Conservation (phyloP, 1,140 invertebrate genomes). For the Drosophila persimilis region DNA sequence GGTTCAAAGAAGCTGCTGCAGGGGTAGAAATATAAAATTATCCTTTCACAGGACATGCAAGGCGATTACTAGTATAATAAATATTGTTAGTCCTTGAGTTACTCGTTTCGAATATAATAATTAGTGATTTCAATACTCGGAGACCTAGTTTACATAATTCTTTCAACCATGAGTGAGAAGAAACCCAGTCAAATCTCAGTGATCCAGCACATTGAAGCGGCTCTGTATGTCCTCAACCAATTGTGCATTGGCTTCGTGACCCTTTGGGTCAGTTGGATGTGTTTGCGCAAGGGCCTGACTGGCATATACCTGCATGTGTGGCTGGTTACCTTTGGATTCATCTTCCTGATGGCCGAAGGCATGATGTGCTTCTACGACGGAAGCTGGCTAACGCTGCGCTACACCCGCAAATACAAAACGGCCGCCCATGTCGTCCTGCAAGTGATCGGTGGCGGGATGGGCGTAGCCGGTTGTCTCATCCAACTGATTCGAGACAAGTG, state of each 20-base stretch:
- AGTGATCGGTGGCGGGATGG: conserved; percentile 65
- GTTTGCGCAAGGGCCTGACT: conserved; percentile 49
- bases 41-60: conserved; percentile 1
- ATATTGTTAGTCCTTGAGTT: too few species aligned
- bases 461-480: conserved; percentile 64
- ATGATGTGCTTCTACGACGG: conserved; percentile 74
- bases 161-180: conserved; percentile 18
- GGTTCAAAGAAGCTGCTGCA: conserved; percentile 2
- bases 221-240: conserved; percentile 67
- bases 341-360: conserved; percentile 71
- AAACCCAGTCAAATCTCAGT: conserved; percentile 26
- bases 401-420: conserved; percentile 58
- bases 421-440: conserved; percentile 62
- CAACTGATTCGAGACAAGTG: conserved; percentile 63
- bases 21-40: background rate
- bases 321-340: conserved; percentile 70
- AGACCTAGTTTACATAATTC: background rate
- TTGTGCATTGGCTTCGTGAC: conserved; percentile 76
- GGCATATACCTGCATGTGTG: conserved; percentile 70
- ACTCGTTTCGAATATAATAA: background rate
- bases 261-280: conserved; percentile 77
- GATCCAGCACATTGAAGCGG: conserved; percentile 57
- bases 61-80: too few species aligned
- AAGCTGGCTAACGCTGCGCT: conserved; percentile 58
- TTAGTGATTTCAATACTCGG: too few species aligned